These are phyloP conservation scores for Sternarchorhynchus goeldii DNA, from an alignment of 2,797 vertebrate species.

Conservation along the genomic window DNA sequence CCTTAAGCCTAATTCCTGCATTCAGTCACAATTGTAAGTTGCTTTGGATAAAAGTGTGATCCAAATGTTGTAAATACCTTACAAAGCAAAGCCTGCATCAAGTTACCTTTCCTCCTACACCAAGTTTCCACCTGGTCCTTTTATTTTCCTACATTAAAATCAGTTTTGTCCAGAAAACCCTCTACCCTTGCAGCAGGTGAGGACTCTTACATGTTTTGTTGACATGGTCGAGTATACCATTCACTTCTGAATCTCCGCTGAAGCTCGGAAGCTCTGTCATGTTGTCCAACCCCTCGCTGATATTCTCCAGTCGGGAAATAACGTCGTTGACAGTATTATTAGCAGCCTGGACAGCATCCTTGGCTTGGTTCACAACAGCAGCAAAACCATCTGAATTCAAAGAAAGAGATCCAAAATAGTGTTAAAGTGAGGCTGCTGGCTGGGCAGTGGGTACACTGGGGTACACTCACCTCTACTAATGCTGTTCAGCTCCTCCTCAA, in stretches of 20 bases:
- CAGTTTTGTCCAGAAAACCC: neutral
- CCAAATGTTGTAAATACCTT: too few species aligned
- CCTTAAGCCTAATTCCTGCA: too few species aligned
- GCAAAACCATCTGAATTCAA: conserved; percentile 70
- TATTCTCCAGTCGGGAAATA: conserved; percentile 71
- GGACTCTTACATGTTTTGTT: conserved; percentile 73
- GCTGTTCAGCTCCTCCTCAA: conserved; percentile 64
- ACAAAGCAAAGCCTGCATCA: too few species aligned
- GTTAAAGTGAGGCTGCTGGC: neutral
- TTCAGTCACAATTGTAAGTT: too few species aligned
- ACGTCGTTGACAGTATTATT: conserved; percentile 64
- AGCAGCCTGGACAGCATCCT: conserved; percentile 67
- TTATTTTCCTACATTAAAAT: neutral
- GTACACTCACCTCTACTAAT: conserved; percentile 76
- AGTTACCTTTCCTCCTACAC: neutral
- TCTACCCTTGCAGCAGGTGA: neutral
- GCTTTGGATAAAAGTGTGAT: too few species aligned
- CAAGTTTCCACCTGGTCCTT: neutral
- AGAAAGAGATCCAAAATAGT: conserved; percentile 28
- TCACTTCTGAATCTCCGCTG: conserved; percentile 58
- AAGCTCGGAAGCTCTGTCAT: conserved; percentile 55
- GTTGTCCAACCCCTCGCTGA: conserved; percentile 74
- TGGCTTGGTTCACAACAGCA: conserved; percentile 69
- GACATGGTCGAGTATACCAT: conserved; percentile 71
- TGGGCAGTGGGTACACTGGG: too few species aligned